These are phyloP conservation scores for Eupristina koningsbergeri DNA, from an alignment of 1,140 invertebrate species.

Conservation along the genomic window DNA sequence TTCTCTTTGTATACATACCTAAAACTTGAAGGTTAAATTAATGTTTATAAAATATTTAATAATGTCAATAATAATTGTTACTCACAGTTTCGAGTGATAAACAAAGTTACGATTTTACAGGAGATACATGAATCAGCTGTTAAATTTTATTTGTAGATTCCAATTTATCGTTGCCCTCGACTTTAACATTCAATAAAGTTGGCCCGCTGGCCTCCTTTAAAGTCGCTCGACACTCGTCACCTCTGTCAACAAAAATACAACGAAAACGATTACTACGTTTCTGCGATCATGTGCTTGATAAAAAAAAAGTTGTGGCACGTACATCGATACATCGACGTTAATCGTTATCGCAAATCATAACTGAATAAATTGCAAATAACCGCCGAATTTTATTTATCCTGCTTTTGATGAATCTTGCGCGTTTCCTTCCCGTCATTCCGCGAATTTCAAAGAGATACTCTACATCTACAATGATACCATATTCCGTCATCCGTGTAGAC, in stretches of 20 bases:
- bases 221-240: constrained; percentile 31
- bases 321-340: constrained; percentile 35
- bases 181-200: constrained; percentile 45
- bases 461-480: neutral
- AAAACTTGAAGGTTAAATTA: constrained; percentile 51
- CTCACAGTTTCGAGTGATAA: constrained; percentile 11
- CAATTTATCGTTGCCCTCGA: constrained; percentile 19
- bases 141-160: neutral
- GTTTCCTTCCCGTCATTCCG: constrained; percentile 25
- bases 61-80: neutral
- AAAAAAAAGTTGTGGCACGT: constrained; percentile 4
- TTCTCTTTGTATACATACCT: constrained; percentile 43
- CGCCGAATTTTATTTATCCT: constrained; percentile 49
- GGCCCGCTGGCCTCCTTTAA: constrained; percentile 52
- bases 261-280: neutral
- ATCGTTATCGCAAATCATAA: constrained; percentile 48
- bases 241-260: constrained; percentile 38
- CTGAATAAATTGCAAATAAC: constrained; percentile 49
- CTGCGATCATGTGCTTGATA: neutral
- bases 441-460: constrained; percentile 1
- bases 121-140: constrained; percentile 36
- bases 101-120: neutral
- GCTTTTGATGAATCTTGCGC: constrained; percentile 34
- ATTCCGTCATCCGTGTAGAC: constrained; percentile 1
- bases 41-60: constrained; percentile 5